Base-by-base conservation (phyloP, 2,888 invertebrate genomes). In the Calliopum simillimum region DNA sequence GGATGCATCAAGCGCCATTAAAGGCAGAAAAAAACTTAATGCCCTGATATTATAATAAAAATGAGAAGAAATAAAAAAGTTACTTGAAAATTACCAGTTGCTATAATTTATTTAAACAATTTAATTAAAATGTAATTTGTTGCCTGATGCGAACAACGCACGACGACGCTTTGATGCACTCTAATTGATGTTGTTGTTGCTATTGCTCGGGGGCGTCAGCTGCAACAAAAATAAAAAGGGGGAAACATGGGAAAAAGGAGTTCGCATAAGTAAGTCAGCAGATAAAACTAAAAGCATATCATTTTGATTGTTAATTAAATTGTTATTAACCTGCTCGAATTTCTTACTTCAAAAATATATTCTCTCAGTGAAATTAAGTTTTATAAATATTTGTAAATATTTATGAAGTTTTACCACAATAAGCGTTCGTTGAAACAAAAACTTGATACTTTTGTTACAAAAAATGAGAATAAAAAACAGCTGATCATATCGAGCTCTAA, bases 111-210 rank as follows among this genome's bases (percentile, higher is more conserved):
- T 78, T 82, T 79, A 82, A 82, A 82, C 84, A 82, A 82, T 82
- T 82, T 82, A 83, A 82, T 82, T 82, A 82, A 83, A 83, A 82
- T 82, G 82, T 81, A 82, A 83, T 82, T 82, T 82, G 80, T 82
- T 82, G 79, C 55, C 33, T 33, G 33, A 46, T 63, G 41, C 55
- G 66, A 69, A 67, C 51, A 59, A 66, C 56, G 62, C 67, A 51
- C 46, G 66, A 68, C 58, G 56, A 70, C 73, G 74, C 66, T 72
- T 69, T 72, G 71, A 43, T 61, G 55, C n/a, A 13, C 21, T 55
- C 43, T 12, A 8, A 51, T 14, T 19, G n/a, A n/a, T n/a, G 13
- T 14, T 25, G 19, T 12, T 13, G 12, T 58, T 21, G 13, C n/a
- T 53, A 12, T 25, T 14, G 44, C 61, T 61, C 11, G 44, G 61